These are phyloP conservation scores for Platysternon megacephalum DNA, from an alignment of 2,113 vertebrate genomes.

Conservation along the genomic window DNA sequence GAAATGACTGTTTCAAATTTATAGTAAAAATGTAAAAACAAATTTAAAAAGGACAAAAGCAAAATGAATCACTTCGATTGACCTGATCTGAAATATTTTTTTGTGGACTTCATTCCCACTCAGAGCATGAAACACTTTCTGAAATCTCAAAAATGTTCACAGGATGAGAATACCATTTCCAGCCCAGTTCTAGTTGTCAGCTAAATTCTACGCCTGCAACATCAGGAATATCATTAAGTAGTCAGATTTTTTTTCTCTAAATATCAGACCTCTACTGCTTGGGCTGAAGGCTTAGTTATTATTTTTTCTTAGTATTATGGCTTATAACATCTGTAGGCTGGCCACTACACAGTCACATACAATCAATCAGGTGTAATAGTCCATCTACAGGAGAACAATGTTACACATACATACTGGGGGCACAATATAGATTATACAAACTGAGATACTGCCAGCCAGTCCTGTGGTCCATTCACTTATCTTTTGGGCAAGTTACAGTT, in stretches of 20 bases:
- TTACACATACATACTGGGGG: not conserved
- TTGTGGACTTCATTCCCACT: not conserved
- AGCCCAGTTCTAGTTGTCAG: not conserved
- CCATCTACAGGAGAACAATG: not conserved
- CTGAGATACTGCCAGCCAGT: not conserved
- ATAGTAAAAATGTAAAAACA: not conserved
- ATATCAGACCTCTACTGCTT: not conserved
- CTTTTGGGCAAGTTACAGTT: constrained; percentile 36
- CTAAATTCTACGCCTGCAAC: not conserved
- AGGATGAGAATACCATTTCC: not conserved
- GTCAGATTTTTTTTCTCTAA: not conserved
- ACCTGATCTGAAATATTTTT: not conserved
- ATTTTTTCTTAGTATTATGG: not conserved
- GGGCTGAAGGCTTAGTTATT: not conserved
- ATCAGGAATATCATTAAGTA: not conserved
- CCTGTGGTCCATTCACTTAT: not conserved
- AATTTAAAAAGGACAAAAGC: not conserved
- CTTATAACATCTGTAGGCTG: not conserved
- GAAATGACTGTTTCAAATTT: not conserved
- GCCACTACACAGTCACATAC: not conserved
- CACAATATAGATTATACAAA: not conserved
- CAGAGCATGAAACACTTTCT: not conserved
- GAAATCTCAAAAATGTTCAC: constrained; percentile 3
- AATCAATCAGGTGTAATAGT: not conserved
- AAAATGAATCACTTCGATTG: not conserved